A percentile compares a stretch with the other conserved stretches of the same genome.
Evolutionary conservation across 2,888 invertebrate species (phyloP).

Genomic region (Leptinotarsa juncta): DNA sequence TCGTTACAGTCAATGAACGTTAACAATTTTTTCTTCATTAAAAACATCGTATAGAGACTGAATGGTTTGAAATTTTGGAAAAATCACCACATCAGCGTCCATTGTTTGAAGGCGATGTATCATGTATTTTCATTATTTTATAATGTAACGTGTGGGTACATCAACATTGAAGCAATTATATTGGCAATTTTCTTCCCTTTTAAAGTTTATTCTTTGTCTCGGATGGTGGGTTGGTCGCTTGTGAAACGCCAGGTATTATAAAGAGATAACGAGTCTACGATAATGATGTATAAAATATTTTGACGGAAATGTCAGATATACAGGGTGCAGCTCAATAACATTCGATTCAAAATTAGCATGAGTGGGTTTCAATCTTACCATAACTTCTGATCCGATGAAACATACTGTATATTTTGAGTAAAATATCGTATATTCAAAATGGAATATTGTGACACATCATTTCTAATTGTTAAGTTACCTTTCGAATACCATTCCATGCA

Average conservation of each 20-base stretch:
- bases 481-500: no score
- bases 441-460: no score
- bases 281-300: not conserved
- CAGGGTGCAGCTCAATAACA: not conserved
- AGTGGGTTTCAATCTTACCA: no score
- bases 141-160: slow-evolving; percentile 21
- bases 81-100: not conserved
- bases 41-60: slow-evolving; percentile 1
- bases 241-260: slow-evolving; percentile 1
- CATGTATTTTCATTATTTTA: slow-evolving; percentile 16
- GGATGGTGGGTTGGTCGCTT: slow-evolving; percentile 13
- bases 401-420: no score
- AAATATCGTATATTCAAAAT: no score
- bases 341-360: not conserved
- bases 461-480: no score
- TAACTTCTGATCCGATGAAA: no score
- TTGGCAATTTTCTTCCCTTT: slow-evolving; percentile 10
- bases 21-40: slow-evolving; percentile 6
- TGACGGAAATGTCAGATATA: not conserved
- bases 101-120: slow-evolving; percentile 18
- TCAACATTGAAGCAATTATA: slow-evolving; percentile 4
- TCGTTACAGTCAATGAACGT: not conserved
- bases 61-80: slow-evolving; percentile 20
- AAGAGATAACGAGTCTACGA: slow-evolving; percentile 1
- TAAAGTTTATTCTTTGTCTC: slow-evolving; percentile 19